Percentiles rank a stretch among this genome's conserved stretches.
These are phyloP conservation scores for Sycobia sp. DNA, from an alignment of 1,140 invertebrate species.

Conservation along the genomic window DNA sequence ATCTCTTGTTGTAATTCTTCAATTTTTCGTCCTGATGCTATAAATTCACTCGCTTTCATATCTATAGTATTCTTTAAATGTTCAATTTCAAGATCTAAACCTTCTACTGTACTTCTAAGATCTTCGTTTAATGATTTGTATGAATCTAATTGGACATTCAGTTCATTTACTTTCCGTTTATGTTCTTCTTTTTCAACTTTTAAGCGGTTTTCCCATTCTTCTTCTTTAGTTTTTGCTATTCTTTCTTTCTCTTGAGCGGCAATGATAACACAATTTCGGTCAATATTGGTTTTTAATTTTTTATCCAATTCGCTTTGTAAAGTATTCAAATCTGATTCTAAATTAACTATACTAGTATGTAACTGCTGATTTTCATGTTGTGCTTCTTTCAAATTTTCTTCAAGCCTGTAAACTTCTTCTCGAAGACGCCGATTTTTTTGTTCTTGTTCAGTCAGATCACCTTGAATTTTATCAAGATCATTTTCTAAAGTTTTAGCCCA, in stretches of 20 bases:
- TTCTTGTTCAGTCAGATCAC: conserved; percentile 40
- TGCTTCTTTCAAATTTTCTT: conserved; percentile 38
- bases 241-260: conserved; percentile 45
- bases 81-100: conserved; percentile 32
- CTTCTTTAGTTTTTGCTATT: conserved; percentile 38
- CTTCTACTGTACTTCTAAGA: conserved; percentile 43
- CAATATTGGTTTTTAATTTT: conserved; percentile 20
- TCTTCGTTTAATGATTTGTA: conserved; percentile 45
- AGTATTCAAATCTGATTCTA: conserved; percentile 45
- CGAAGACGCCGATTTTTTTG: conserved; percentile 34
- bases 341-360: conserved; percentile 39
- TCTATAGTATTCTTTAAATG: conserved; percentile 46
- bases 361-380: conserved; percentile 46
- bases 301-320: conserved; percentile 47
- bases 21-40: conserved; percentile 32
- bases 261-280: conserved; percentile 30
- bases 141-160: conserved; percentile 37
- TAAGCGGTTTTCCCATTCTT: conserved; percentile 44
- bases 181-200: conserved; percentile 39
- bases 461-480: conserved; percentile 50
- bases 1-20: conserved; percentile 39
- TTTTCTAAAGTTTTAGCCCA: conserved; percentile 49
- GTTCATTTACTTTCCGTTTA: conserved; percentile 39
- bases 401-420: conserved; percentile 21
- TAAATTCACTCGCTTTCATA: conserved; percentile 42